Evolutionary conservation across 64 coral and sea anemone genomes (phyloP).

Genomic region (Cladopsammia gracilis): DNA sequence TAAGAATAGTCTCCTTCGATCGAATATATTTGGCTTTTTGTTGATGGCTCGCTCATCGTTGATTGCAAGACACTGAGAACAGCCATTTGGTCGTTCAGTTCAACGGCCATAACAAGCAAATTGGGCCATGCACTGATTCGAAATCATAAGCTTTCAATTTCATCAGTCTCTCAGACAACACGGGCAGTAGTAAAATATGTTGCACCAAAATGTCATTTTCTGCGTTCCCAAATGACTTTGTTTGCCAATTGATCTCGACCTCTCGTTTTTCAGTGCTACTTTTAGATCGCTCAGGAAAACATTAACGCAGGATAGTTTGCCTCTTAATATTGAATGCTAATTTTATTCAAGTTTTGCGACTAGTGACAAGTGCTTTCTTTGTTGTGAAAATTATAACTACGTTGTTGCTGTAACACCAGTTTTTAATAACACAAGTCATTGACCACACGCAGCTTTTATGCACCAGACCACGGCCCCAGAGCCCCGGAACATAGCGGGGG

Average conservation of each 20-base stretch:
- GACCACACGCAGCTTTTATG: neutral
- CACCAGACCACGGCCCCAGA: neutral
- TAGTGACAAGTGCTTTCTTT: neutral
- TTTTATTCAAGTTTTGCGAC: neutral
- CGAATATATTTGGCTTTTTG: neutral
- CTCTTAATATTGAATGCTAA: neutral
- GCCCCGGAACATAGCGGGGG: no score
- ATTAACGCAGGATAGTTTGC: no score
- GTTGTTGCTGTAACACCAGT: neutral
- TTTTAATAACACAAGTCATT: neutral
- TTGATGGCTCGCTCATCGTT: neutral
- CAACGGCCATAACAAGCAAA: neutral
- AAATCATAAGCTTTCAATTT: neutral
- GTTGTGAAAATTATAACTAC: neutral
- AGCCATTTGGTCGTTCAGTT: neutral
- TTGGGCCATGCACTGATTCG: neutral
- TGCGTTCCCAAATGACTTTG: neutral
- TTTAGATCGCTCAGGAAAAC: no score
- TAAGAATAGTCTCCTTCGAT: neutral
- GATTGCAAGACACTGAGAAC: neutral
- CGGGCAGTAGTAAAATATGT: neutral
- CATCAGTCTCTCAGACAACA: conserved; percentile 5
- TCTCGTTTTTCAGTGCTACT: no score
- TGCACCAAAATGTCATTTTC: neutral
- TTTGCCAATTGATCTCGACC: neutral